phyloP scores from a whole-genome alignment of 2,797 vertebrate genomes.

The Thamnophis elegans region DNA sequence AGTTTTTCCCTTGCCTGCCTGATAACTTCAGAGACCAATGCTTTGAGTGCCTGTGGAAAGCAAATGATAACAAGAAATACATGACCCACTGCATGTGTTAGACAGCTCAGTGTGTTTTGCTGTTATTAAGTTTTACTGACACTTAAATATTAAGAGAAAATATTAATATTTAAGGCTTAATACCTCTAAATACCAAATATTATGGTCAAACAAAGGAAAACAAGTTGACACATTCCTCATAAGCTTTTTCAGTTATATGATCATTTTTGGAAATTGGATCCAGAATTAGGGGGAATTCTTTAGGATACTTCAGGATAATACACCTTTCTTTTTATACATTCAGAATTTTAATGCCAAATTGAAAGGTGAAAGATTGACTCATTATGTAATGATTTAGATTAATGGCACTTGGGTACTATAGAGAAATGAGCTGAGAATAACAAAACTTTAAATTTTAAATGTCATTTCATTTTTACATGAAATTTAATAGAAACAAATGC shows the following conservation, averaged over 20 bases:
- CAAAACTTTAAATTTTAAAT: background rate
- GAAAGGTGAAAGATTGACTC: background rate
- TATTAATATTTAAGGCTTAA: background rate
- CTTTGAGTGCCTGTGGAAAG: background rate
- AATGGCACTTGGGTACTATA: background rate
- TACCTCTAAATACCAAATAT: background rate
- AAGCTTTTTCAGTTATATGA: background rate
- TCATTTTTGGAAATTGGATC: background rate
- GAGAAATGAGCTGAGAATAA: background rate
- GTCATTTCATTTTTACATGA: background rate
- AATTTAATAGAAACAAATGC: background rate
- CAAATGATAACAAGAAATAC: background rate
- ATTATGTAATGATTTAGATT: background rate
- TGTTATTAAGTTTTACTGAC: background rate
- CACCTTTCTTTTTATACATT: background rate
- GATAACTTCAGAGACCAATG: background rate
- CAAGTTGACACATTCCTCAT: background rate
- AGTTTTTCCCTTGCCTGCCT: background rate
- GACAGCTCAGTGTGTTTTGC: background rate
- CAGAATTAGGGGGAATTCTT: background rate
- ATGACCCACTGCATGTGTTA: background rate
- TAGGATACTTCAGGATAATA: background rate
- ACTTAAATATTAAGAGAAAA: background rate
- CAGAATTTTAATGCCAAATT: background rate
- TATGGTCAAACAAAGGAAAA: background rate